Percentiles rank a stretch among this genome's conserved stretches.
Conservation (phyloP, 1,140 invertebrate genomes). For the Harpegnathos saltator region DNA sequence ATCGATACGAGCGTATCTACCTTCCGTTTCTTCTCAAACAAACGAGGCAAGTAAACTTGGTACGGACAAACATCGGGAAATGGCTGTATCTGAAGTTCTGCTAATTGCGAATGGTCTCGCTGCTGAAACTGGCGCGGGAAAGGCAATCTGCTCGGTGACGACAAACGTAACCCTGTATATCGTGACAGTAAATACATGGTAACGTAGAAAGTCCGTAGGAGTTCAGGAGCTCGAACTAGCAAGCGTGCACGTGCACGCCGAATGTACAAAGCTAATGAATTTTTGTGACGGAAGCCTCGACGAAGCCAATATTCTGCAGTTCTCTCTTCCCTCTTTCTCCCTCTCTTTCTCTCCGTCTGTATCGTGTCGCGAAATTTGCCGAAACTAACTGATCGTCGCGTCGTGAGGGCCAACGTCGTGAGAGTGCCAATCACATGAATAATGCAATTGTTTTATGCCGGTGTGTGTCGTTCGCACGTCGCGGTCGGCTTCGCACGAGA, state of each 20-base stretch:
- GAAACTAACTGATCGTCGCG: constrained; percentile 44
- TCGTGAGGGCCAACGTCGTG: constrained; percentile 14
- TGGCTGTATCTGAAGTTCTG: constrained; percentile 47
- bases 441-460: constrained; percentile 4
- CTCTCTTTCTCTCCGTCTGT: background rate
- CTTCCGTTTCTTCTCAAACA: constrained; percentile 52
- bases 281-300: constrained; percentile 42
- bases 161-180: constrained; percentile 51
- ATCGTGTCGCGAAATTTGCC: constrained; percentile 49
- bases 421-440: constrained; percentile 20
- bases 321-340: background rate
- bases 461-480: background rate
- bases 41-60: constrained; percentile 42
- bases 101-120: constrained; percentile 52
- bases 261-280: constrained; percentile 59
- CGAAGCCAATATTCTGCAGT: constrained; percentile 43
- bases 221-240: constrained; percentile 42
- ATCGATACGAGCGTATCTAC: background rate
- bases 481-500: no score
- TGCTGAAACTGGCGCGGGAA: constrained; percentile 39
- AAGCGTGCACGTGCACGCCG: background rate
- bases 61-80: constrained; percentile 45
- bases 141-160: constrained; percentile 35
- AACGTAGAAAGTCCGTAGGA: constrained; percentile 40
- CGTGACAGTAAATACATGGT: constrained; percentile 42